Evolutionary conservation across 37 sponge, comb jelly and placozoan genomes (phyloP).

Genomic region (Theonella swinhoei): DNA sequence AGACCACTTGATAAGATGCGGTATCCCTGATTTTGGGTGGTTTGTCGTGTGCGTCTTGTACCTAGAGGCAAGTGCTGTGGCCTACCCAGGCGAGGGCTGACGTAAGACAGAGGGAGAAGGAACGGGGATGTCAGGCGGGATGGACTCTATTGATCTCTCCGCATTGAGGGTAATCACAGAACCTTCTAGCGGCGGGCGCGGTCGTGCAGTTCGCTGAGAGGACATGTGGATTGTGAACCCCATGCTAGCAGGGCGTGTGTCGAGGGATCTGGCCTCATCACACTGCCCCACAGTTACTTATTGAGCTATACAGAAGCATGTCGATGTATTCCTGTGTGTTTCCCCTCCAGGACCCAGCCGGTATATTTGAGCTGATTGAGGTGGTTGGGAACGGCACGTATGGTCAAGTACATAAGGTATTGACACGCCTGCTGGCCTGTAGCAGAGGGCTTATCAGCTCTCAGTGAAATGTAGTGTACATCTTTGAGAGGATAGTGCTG

Average conservation of each 20-base stretch:
- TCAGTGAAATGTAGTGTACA: no score
- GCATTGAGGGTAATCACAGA: conserved; percentile 54
- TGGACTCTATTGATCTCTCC: conserved; percentile 71
- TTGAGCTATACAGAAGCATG: background rate
- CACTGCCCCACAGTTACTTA: background rate
- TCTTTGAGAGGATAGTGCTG: no score
- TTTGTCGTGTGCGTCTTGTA: background rate
- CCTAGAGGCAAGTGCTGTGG: background rate
- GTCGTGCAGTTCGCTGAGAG: no score
- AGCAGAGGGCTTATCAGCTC: no score
- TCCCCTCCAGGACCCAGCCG: conserved; percentile 86
- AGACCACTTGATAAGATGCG: background rate
- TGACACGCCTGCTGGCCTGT: no score
- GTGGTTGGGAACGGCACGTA: conserved; percentile 98
- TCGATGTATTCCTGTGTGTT: no score
- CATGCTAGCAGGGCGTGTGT: background rate
- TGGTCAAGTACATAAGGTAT: conserved; percentile 95
- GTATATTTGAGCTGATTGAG: conserved; percentile 93
- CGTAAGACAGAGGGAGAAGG: background rate
- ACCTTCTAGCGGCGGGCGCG: no score
- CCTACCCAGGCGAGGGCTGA: background rate
- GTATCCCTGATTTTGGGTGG: background rate
- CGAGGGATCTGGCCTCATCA: background rate
- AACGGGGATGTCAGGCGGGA: background rate
- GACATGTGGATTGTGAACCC: background rate